These are phyloP conservation scores for Mylabris sibirica DNA, from an alignment of 2,888 invertebrate genomes.

Conservation along the genomic window DNA sequence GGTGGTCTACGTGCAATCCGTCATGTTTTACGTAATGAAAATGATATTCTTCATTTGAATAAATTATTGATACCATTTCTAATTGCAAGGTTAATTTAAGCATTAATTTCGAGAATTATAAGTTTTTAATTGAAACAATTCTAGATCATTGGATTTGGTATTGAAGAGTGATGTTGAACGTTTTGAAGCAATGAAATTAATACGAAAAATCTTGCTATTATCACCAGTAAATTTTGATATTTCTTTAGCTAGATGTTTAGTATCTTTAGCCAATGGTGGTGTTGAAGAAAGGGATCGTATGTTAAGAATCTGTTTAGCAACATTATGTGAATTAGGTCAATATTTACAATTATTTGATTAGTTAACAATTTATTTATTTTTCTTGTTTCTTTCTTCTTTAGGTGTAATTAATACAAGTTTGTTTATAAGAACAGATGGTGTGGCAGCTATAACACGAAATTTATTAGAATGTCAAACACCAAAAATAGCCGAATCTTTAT, in stretches of 20 bases:
- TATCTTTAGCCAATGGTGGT: slow-evolving; percentile 83
- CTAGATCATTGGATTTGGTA: slow-evolving; percentile 86
- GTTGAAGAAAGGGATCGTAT: slow-evolving; percentile 83
- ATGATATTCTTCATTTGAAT: slow-evolving; percentile 81
- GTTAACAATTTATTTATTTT: neutral
- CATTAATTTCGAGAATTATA: neutral
- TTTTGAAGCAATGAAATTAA: slow-evolving; percentile 88
- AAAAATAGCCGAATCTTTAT: slow-evolving; percentile 87
- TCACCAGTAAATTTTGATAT: slow-evolving; percentile 75
- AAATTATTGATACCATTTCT: slow-evolving; percentile 84
- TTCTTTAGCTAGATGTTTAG: slow-evolving; percentile 79
- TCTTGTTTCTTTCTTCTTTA: slow-evolving; percentile 57
- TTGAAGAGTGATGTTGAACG: slow-evolving; percentile 92
- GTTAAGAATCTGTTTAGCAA: slow-evolving; percentile 84
- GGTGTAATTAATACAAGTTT: slow-evolving; percentile 83
- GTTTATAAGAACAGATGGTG: slow-evolving; percentile 83
- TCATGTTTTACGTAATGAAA: slow-evolving; percentile 79
- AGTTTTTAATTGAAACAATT: neutral
- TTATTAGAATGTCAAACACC: slow-evolving; percentile 87
- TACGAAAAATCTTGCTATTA: slow-evolving; percentile 73
- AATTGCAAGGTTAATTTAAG: slow-evolving; percentile 73
- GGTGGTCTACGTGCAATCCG: slow-evolving; percentile 87
- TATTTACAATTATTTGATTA: neutral
- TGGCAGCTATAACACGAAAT: slow-evolving; percentile 82
- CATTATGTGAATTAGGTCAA: slow-evolving; percentile 85